Evolutionary conservation across 37 sponge, comb jelly and placozoan genomes (phyloP), one percentile per base, ranked within the genome.

Genomic region (Spongilla lacustris): DNA sequence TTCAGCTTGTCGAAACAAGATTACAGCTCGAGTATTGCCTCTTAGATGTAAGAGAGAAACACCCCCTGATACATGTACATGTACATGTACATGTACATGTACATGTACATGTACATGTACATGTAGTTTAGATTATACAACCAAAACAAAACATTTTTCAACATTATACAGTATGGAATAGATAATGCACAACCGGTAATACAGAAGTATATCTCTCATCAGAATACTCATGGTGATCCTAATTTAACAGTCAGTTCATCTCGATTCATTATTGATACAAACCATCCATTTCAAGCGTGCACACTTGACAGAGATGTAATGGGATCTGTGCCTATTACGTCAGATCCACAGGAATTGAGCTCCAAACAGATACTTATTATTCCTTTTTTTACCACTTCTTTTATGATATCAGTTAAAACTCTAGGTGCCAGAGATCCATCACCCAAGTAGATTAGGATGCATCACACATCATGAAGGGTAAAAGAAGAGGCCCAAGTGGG

Each of bases 51-150:
- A n/a, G 50, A 29, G 35, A 26, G 71, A 72, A 46, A 82, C 82
- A 37, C 73, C 87, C 0, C 91, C 91, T 58, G 83, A 85, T 37
- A n/a, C n/a, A n/a, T n/a, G n/a, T n/a, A n/a, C n/a, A n/a, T n/a
- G n/a, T n/a, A n/a, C n/a, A n/a, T n/a, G n/a, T n/a, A n/a, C n/a
- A n/a, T n/a, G n/a, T n/a, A n/a, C n/a, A n/a, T n/a, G n/a, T n/a
- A n/a, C n/a, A n/a, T n/a, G n/a, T n/a, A n/a, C n/a, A n/a, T n/a
- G n/a, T n/a, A n/a, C n/a, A n/a, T n/a, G n/a, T n/a, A n/a, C n/a
- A n/a, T n/a, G n/a, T n/a, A 86, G 29, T 34, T 71, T 91, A 29
- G 91, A 81, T 91, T 2, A 46, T 91, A 12, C 82, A 91, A 36
- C 91, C 78, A 49, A 91, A 81, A 32, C 78, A 49, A 91, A 81